Base-by-base conservation (phyloP, 1,140 invertebrate genomes). In the Microplitis demolitor region DNA sequence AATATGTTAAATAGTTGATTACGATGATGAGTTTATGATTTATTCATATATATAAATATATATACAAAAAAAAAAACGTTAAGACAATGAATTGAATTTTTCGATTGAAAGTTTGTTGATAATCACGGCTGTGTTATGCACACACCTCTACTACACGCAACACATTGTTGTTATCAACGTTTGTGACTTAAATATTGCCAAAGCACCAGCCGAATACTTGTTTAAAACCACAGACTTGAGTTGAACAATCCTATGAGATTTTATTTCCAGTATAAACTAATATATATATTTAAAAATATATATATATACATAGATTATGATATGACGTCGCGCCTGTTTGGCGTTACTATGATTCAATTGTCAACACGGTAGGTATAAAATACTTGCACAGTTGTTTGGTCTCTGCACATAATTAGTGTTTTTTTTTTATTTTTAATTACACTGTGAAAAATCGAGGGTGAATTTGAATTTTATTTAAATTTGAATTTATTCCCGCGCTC, bases 301-400 rank as follows among this genome's bases (percentile, higher is more conserved):
- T 11, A 45, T 5, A 9, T 45, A 45, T 45, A 8, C 11, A 45
- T 45, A 9, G 4, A 45, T 45, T 45, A 45, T 11, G 11, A 45
- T 45, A 45, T 45, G 39, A 45, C 11, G 39, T 45, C 11, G 39
- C 39, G 39, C 39, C 33, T 58, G 35, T 61, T 50, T 66, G 56
- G 82, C 81, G 80, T 77, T 76, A 72, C 78, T 82, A 73, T 78
- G 76, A 80, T 84, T 79, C 78, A 78, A 35, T 82, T 77, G 78
- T 79, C 72, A 77, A 79, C 81, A 87, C 82, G 85, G 86, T 87
- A 87, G 86, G 86, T 87, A 87, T 86, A 80, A 78, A 71, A 80
- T 82, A 81, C 71, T 83, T 79, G 78, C 79, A 78, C 39, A 78
- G 82, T 85, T 87, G 82, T 83, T 73, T 68, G 66, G 66, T 69